A percentile compares a stretch with the other conserved stretches of the same genome.
Evolutionary conservation across 2,113 vertebrate species (phyloP).

Genomic region (Scolopax mira): DNA sequence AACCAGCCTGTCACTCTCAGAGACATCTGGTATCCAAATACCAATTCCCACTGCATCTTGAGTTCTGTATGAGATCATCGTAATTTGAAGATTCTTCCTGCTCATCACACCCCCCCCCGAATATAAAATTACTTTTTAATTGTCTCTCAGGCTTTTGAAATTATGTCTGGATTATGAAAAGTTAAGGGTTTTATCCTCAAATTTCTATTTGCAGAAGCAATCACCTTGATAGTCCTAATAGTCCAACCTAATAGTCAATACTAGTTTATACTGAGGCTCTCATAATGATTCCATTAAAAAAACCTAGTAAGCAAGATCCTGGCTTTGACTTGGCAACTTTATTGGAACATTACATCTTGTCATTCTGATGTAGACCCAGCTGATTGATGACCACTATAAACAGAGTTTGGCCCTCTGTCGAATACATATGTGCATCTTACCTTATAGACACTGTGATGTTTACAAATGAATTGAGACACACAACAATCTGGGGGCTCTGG

Average conservation of each 20-base stretch:
- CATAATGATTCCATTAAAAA: not conserved
- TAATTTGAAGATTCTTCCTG: not conserved
- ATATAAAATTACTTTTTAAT: not conserved
- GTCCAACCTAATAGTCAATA: not conserved
- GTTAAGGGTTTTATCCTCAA: not conserved
- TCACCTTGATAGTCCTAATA: not conserved
- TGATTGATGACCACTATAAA: not conserved
- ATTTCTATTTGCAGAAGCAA: not conserved
- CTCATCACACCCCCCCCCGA: not conserved
- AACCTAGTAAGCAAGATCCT: not conserved
- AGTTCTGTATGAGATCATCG: not conserved
- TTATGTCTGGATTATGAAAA: not conserved
- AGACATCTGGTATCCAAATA: not conserved
- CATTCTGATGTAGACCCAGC: not conserved
- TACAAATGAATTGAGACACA: not conserved
- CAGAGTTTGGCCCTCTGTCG: not conserved
- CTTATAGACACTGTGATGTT: not conserved
- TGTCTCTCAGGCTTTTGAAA: not conserved
- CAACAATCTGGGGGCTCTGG: not conserved
- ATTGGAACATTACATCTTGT: not conserved
- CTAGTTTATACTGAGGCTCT: not conserved
- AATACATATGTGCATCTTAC: not conserved
- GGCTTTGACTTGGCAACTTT: not conserved
- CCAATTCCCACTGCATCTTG: not conserved
- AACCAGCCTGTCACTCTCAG: not conserved